Evolutionary conservation across 2,113 vertebrate genomes (phyloP), one percentile per base, ranked within the genome.

Genomic region (Corydoras sp.): DNA sequence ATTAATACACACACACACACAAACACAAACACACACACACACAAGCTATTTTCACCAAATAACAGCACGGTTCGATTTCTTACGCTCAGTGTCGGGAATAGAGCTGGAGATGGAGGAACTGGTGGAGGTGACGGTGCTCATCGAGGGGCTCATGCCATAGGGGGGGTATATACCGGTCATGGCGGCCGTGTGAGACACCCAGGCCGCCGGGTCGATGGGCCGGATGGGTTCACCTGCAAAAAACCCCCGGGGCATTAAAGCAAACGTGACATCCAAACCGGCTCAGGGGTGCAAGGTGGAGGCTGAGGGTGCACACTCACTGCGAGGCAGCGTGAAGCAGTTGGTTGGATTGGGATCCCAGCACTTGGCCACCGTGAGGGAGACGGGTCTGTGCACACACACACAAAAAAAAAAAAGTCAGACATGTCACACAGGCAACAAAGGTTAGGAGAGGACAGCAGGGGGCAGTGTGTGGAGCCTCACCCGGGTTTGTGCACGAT

Each of bases 101-200:
- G 96, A 98, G 89, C 94, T 97, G 91, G 94, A 96, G 88, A 99
- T 97, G 82, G 96, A 99, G 82, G 95, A 98, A 87, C 94, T 96
- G 90, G 96, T 98, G 84, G 96, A 98, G 80, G 96, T 98, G 88
- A 98, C 95, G 73, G 95, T 98, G 89, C 96, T 98, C 94, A 98
- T 93, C 83, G 96, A 98, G 55, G 94, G 95, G 86, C 95, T 98
- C 93, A 98, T 95, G 85, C 95, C 96, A 31, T 98, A 99, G 43
- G 93, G 88, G 60, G 96, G 96, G 84, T 97, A 98, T 68, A 95
- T 94, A 77, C 96, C 96, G 0, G 95, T 98, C 95, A 98, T 98
- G 65, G 96, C 96, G 9, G 96, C 96, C 0, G 96, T 99, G 88
- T 98, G 96, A 76, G 95, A 97, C 73, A 98, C 95, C 96, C 96